Base-by-base conservation (phyloP, 2,888 invertebrate genomes). In the Metallyticus violacea region DNA sequence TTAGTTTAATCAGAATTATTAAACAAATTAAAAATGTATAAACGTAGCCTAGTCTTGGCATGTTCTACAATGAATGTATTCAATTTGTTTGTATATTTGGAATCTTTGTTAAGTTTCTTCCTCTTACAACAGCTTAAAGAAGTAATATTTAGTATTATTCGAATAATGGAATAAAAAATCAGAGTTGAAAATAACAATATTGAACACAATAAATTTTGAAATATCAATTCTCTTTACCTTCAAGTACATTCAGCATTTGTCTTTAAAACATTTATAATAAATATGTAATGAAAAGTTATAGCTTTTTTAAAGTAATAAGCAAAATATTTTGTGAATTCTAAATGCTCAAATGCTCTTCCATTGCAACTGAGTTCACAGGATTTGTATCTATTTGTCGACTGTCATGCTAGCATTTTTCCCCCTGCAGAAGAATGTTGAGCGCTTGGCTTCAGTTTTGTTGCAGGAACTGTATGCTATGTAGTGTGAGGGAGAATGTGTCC, bases 401-500 rank as follows among this genome's bases (percentile, higher is more conserved):
- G 83, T 83, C 83, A 77, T 83, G 83, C 83, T 83, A 83, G 83
- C 77, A 83, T 83, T 28, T 76, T 82, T 28, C 7, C 83, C 83
- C 83, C 83, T 83, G 83, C 83, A 83, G 83, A 77, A 83, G 83
- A 83, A 83, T 83, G 83, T 77, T 83, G 83, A 83, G 77, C 77
- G 83, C 83, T 83, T 83, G 83, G 83, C 83, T 83, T 83, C 83
- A 77, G 77, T 83, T 62, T 83, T 83, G 83, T 83, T 77, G 83
- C 83, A 83, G 83, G 83, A 83, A 83, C 40, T 62, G 40, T 62
- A 62, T 83, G 77, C 77, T 83, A 77, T 83, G 83, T 83, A 83
- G 77, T 28, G 83, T 83, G 83, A 83, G 83, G 83, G 83, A 83
- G 83, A 83, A 83, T 83, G 83, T 83, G 83, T 83, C 83, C 83